Percentiles rank a stretch among this genome's conserved stretches.
These are phyloP conservation scores for Sebastes jordani DNA, from an alignment of 2,797 vertebrate species.

Conservation along the genomic window DNA sequence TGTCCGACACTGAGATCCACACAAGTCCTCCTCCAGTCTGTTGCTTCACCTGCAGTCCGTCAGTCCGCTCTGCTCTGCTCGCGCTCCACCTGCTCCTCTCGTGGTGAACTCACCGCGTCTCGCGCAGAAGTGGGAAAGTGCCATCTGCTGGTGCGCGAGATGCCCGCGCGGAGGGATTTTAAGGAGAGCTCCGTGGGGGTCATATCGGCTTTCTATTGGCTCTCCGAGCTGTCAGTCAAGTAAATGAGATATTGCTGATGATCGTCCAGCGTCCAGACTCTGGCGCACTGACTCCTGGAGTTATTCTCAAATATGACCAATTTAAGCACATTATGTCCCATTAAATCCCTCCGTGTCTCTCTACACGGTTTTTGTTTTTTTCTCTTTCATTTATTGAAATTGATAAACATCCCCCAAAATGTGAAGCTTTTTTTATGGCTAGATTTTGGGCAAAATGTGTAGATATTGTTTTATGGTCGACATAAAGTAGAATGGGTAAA, in stretches of 20 bases:
- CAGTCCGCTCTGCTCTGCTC: not conserved
- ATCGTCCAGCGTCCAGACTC: slow-evolving; percentile 19
- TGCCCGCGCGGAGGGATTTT: slow-evolving; percentile 85
- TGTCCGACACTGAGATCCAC: slow-evolving; percentile 6
- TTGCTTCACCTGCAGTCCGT: slow-evolving; percentile 27
- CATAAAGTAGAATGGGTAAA: not conserved
- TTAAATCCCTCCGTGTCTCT: slow-evolving; percentile 10
- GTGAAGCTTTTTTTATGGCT: not conserved
- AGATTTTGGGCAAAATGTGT: not conserved
- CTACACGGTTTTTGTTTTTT: not conserved
- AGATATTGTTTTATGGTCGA: not conserved
- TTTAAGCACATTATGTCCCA: slow-evolving; percentile 53
- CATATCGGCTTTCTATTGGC: slow-evolving; percentile 86
- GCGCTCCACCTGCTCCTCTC: slow-evolving; percentile 42
- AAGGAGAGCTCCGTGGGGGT: slow-evolving; percentile 84
- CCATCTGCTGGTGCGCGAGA: slow-evolving; percentile 86
- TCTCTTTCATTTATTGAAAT: not conserved
- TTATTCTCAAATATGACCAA: slow-evolving; percentile 58
- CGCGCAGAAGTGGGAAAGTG: slow-evolving; percentile 76
- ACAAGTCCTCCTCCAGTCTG: slow-evolving; percentile 51
- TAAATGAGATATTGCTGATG: not conserved
- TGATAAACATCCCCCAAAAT: slow-evolving; percentile 12
- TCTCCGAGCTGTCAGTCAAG: slow-evolving; percentile 86
- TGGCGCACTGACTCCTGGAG: slow-evolving; percentile 34
- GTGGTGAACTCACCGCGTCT: slow-evolving; percentile 20